These are phyloP conservation scores for Microtus pennsylvanicus DNA, from an alignment of 2,113 vertebrate genomes.

Conservation along the genomic window DNA sequence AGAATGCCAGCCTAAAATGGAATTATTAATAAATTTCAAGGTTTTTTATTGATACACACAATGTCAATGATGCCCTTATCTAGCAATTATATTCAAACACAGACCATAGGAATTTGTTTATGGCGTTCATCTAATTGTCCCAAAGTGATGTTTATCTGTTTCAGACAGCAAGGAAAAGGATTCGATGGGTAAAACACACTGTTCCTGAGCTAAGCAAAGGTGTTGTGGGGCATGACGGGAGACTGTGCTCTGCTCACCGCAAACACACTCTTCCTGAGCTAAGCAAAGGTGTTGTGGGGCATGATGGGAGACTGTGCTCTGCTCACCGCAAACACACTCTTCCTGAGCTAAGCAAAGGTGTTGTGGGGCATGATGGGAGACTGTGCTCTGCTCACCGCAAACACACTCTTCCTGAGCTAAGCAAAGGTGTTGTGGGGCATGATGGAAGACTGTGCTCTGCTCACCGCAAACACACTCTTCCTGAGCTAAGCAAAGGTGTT, in stretches of 20 bases:
- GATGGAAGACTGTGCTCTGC: neutral
- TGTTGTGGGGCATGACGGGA: neutral
- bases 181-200: neutral
- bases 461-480: neutral
- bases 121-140: neutral
- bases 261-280: no score
- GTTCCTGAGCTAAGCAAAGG: neutral
- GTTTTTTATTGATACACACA: neutral
- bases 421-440: neutral
- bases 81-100: neutral
- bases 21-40: neutral
- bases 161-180: neutral
- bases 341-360: neutral
- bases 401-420: neutral
- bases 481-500: neutral
- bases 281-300: no score
- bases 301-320: no score
- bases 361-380: neutral
- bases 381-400: neutral
- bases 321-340: neutral
- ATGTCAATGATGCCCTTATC: neutral
- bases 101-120: neutral
- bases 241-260: neutral
- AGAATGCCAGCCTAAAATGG: neutral
- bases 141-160: neutral